Conservation (phyloP, 2,113 vertebrate genomes). For the Vidua chalybeata region DNA sequence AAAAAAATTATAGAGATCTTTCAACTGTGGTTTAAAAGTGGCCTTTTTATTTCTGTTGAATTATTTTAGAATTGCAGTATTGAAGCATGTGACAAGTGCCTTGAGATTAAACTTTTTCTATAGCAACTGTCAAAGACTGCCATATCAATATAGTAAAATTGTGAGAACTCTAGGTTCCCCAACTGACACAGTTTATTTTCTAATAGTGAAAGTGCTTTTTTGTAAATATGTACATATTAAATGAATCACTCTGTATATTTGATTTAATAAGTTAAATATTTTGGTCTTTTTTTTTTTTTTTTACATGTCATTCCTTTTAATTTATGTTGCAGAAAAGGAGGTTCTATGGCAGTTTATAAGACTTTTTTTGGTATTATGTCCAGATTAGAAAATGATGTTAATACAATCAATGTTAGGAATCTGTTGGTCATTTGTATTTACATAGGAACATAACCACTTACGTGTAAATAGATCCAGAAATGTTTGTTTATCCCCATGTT, state of each 20-base stretch:
- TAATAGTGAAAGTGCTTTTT: constrained; percentile 74
- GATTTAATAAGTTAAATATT: constrained; percentile 93
- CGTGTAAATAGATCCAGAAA: constrained; percentile 80
- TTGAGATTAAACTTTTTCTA: constrained; percentile 83
- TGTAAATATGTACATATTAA: constrained; percentile 98
- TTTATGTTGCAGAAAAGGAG: constrained; percentile 80
- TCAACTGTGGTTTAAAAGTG: constrained; percentile 87
- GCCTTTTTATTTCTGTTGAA: constrained; percentile 82
- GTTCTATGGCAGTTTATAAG: constrained; percentile 80
- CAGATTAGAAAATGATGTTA: constrained; percentile 67
- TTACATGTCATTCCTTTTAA: constrained; percentile 85
- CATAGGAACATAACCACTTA: constrained; percentile 67
- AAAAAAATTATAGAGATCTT: constrained; percentile 63
- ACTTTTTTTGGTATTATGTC: constrained; percentile 69
- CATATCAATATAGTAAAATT: constrained; percentile 80
- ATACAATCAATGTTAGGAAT: constrained; percentile 77
- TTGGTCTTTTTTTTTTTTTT: constrained; percentile 76
- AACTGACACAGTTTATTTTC: constrained; percentile 72
- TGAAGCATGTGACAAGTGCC: constrained; percentile 95
- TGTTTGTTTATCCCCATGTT: constrained; percentile 77
- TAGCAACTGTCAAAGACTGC: constrained; percentile 80
- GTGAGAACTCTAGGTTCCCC: constrained; percentile 63
- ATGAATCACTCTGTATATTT: constrained; percentile 98
- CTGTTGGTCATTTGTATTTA: constrained; percentile 75
- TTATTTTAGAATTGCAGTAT: constrained; percentile 77